Base-by-base conservation (phyloP, 2,888 invertebrate genomes). In the Strigamia crassipes region DNA sequence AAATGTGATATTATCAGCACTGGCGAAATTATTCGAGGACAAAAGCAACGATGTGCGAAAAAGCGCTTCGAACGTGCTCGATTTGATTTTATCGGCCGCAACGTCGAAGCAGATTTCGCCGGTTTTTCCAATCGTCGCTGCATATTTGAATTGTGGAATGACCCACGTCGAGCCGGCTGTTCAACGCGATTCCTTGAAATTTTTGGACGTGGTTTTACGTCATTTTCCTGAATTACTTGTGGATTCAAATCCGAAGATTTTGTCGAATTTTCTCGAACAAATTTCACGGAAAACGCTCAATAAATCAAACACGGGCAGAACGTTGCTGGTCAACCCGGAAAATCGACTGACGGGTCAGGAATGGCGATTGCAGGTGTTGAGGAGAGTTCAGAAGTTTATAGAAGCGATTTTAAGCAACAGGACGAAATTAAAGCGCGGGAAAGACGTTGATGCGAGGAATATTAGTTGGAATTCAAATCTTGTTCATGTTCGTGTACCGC, bases 141-240 rank as follows among this genome's bases (percentile, higher is more conserved):
- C 94, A 0, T 94, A 95, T 87, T 88, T 96, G 78, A 91, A 93
- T 81, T 96, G 96, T 89, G 94, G 95, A 0, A 95, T 97, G 94
- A 96, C 96, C 0, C 94, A 96, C 86, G 94, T 97, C 83, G 92
- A 94, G 86, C 91, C 90, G 13, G 90, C 91, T 80, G 92, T 97
- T 83, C 94, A 95, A 86, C 93, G 94, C 86, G 96, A 96, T 87
- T 94, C 96, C 0, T 89, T 97, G 0, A 86, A 92, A 0, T 91
- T 96, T 84, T 88, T 97, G 21, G 96, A 96, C 86, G 90, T 93
- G 66, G 89, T 96, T n/a, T 87, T 95, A 15, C 89, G 91, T 61
- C 90, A 92, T 85, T 90, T 92, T 81, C 93, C 94, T 1, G 86
- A 87, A 8, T 89, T 94, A 78, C 90, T 96, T 1, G 91, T 92